Conservation (phyloP, 2,888 invertebrate species). For the Amphipyra berbera region DNA sequence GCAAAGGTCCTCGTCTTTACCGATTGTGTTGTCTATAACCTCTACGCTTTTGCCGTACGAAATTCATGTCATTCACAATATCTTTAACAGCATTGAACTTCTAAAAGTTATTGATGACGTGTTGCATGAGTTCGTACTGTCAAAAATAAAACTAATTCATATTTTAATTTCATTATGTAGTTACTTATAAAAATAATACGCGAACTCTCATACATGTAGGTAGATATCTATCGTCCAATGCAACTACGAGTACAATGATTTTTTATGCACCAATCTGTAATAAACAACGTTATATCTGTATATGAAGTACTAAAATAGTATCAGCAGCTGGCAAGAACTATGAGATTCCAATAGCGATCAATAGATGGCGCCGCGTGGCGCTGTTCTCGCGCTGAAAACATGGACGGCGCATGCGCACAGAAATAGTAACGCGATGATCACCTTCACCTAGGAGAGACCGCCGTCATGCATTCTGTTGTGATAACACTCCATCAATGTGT, state of each 20-base stretch:
- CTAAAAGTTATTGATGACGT: constrained; percentile 5
- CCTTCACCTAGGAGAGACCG: constrained; percentile 87
- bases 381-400: constrained; percentile 67
- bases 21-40: constrained; percentile 17
- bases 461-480: constrained; percentile 68
- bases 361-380: constrained; percentile 84
- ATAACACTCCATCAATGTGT: constrained; percentile 62
- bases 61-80: constrained; percentile 1
- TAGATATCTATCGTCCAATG: constrained; percentile 20
- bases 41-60: constrained; percentile 20
- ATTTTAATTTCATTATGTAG: constrained; percentile 2
- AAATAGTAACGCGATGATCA: constrained; percentile 85
- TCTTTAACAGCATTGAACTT: constrained; percentile 24
- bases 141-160: constrained; percentile 4
- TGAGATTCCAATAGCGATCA: constrained; percentile 70
- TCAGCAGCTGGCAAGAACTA: constrained; percentile 79
- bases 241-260: constrained; percentile 41
- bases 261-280: constrained; percentile 44
- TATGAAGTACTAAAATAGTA: constrained; percentile 81
- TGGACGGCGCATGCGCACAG: constrained; percentile 81
- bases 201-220: constrained; percentile 8
- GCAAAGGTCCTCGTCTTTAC: constrained; percentile 21
- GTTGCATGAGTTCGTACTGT: constrained; percentile 32
- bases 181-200: constrained; percentile 2
- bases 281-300: constrained; percentile 57